Evolutionary conservation across 2,888 invertebrate species (phyloP).

Genomic region (Invenusta paracnida): DNA sequence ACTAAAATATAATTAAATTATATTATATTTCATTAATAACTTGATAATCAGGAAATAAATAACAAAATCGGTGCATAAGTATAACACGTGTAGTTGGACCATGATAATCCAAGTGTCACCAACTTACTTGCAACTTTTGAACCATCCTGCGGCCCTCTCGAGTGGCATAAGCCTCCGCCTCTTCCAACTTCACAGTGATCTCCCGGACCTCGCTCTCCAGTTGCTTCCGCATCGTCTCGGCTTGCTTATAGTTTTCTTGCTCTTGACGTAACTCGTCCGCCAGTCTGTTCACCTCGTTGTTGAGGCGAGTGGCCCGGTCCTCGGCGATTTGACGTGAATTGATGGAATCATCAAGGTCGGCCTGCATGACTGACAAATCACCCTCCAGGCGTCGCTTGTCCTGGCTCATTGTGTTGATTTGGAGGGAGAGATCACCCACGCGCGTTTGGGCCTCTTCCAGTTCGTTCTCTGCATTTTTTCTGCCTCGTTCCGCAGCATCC

Average conservation of each 20-base stretch:
- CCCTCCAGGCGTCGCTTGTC: conserved; percentile 90
- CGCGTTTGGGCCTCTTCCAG: conserved; percentile 84
- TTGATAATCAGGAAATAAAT: too few species aligned
- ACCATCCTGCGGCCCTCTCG: conserved; percentile 60
- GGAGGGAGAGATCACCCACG: conserved; percentile 85
- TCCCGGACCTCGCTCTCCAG: conserved; percentile 61
- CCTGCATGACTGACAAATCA: conserved; percentile 79
- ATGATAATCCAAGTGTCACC: too few species aligned
- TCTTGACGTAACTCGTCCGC: conserved; percentile 59
- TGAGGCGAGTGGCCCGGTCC: conserved; percentile 55
- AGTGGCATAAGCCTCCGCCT: conserved; percentile 60
- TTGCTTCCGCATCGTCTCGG: conserved; percentile 59
- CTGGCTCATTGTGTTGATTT: conserved; percentile 88
- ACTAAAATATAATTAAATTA: too few species aligned
- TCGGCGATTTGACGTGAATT: conserved; percentile 77
- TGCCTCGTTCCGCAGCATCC: conserved; percentile 60
- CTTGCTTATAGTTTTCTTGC: conserved; percentile 61
- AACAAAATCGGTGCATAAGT: too few species aligned
- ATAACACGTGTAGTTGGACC: too few species aligned
- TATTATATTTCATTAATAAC: too few species aligned
- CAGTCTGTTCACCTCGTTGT: conserved; percentile 55
- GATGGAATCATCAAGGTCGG: conserved; percentile 95
- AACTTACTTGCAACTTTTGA: conserved; percentile 52
- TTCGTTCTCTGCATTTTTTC: conserved; percentile 62
- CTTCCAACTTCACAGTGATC: conserved; percentile 60